Evolutionary conservation across 2,888 invertebrate species (phyloP).

Genomic region (Hydraecia micacea): DNA sequence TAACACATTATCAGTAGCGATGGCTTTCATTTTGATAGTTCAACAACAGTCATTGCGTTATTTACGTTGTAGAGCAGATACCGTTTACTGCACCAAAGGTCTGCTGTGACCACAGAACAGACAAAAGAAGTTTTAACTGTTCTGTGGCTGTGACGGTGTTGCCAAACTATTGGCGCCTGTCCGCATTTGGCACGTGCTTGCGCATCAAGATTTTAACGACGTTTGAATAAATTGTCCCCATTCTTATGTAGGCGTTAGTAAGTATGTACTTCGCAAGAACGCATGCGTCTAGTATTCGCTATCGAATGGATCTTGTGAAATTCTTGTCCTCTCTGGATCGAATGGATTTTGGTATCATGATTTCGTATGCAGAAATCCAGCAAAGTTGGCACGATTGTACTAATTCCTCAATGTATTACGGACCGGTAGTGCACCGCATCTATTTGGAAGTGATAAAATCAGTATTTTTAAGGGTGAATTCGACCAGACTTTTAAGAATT

Average conservation of each 20-base stretch:
- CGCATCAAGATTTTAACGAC: conserved; percentile 23
- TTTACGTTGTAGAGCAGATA: neutral
- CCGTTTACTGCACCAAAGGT: conserved; percentile 3
- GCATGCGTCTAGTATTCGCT: conserved; percentile 4
- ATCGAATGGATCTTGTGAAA: neutral
- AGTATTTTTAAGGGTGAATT: neutral
- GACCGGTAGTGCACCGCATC: neutral
- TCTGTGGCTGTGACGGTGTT: conserved; percentile 10
- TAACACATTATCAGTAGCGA: neutral
- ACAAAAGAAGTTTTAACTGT: too few relatives aligned
- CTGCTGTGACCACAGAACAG: too few relatives aligned
- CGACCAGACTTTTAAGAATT: neutral
- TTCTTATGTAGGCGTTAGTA: conserved; percentile 5
- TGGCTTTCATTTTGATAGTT: neutral
- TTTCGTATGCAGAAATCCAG: too few relatives aligned
- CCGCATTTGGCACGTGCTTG: conserved; percentile 43
- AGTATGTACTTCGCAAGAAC: neutral
- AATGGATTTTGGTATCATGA: neutral
- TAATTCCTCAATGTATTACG: neutral
- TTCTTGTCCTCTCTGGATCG: neutral
- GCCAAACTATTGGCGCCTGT: conserved; percentile 43
- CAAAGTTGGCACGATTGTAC: neutral
- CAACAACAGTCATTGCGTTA: neutral
- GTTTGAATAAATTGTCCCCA: conserved; percentile 43
- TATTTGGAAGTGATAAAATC: neutral